Conservation (phyloP, 2,888 invertebrate genomes). For the Caenorhabditis uteleia region DNA sequence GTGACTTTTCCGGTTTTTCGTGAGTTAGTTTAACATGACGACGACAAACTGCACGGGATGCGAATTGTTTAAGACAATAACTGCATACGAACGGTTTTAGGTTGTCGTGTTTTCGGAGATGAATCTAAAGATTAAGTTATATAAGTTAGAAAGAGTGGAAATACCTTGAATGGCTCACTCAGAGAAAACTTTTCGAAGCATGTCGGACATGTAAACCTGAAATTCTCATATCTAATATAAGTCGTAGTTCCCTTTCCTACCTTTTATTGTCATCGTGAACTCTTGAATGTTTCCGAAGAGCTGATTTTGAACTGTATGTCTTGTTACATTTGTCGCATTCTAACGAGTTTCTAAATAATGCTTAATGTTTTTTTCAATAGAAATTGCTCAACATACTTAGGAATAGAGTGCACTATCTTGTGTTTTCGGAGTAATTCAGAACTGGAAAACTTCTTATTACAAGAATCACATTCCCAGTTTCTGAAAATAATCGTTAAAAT, state of each 20-base stretch:
- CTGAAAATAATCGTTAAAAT: conserved; percentile 12
- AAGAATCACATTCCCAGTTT: conserved; percentile 17
- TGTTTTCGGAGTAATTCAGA: conserved; percentile 33
- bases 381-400: conserved; percentile 13
- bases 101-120: conserved; percentile 33
- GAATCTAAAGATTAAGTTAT: conserved; percentile 8
- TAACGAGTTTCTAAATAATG: conserved; percentile 28
- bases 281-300: conserved; percentile 27
- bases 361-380: not conserved
- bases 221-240: not conserved
- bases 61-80: conserved; percentile 32
- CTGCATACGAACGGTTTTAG: conserved; percentile 42
- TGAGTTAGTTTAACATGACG: conserved; percentile 36
- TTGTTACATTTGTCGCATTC: conserved; percentile 30
- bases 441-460: conserved; percentile 20
- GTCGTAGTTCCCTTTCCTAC: conserved; percentile 1
- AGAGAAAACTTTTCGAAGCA: conserved; percentile 28
- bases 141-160: not conserved
- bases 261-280: conserved; percentile 19
- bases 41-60: conserved; percentile 36
- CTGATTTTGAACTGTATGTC: conserved; percentile 27
- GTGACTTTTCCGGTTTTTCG: conserved; percentile 8
- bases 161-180: conserved; percentile 47
- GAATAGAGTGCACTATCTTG: conserved; percentile 23
- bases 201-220: conserved; percentile 35